These are phyloP conservation scores for Cephus rjabovi DNA, from an alignment of 2,888 invertebrate species.

Conservation along the genomic window DNA sequence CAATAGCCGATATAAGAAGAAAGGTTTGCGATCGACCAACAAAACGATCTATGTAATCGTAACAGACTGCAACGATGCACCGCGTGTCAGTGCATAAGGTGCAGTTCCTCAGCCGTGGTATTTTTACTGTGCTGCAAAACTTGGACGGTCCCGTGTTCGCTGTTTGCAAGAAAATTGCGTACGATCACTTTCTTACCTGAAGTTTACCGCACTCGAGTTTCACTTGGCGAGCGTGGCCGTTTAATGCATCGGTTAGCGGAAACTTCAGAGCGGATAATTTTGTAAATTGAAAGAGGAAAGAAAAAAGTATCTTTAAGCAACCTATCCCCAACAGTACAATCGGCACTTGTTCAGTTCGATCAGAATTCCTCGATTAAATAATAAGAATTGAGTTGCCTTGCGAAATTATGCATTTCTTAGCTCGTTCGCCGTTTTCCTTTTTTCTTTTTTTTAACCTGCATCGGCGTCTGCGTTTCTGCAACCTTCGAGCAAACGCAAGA, in stretches of 20 bases:
- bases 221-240: neutral
- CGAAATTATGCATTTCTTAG: neutral
- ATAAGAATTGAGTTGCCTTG: neutral
- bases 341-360: neutral
- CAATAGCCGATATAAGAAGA: neutral
- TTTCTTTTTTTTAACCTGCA: neutral
- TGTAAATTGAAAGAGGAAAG: neutral
- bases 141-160: neutral
- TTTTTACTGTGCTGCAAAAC: neutral
- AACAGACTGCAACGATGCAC: neutral
- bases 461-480: neutral
- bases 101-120: neutral
- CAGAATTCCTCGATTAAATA: neutral
- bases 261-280: neutral
- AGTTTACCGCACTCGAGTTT: neutral
- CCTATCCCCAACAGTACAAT: neutral
- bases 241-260: neutral
- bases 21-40: neutral
- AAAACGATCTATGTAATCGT: neutral
- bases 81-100: neutral
- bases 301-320: neutral
- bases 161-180: neutral
- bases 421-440: neutral
- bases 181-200: neutral
- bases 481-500: slow-evolving; percentile 8